Evolutionary conservation across 2,797 vertebrate species (phyloP).

Genomic region (Tenualosa thibaudeaui): DNA sequence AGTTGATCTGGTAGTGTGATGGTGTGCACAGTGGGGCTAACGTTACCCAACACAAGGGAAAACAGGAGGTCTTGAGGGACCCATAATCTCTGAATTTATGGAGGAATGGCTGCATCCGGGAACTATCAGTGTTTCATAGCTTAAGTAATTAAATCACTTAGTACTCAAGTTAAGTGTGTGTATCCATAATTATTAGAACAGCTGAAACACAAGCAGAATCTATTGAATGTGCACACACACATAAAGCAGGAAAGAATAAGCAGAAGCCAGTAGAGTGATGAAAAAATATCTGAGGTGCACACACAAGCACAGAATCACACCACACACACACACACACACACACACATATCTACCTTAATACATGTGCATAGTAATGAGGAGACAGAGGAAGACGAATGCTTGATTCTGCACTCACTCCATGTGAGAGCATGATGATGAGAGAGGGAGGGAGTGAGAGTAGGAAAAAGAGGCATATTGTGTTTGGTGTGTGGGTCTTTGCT

Average conservation of each 20-base stretch:
- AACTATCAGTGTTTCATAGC: background rate
- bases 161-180: background rate
- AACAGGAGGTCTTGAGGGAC: background rate
- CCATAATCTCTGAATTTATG: background rate
- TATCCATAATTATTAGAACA: background rate
- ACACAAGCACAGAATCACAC: background rate
- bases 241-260: background rate
- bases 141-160: background rate
- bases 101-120: background rate
- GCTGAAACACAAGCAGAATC: background rate
- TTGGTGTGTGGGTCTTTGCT: constrained; percentile 22
- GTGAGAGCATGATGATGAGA: background rate
- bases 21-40: background rate
- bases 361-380: background rate
- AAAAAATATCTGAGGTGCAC: background rate
- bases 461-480: constrained; percentile 31
- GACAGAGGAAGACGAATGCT: background rate
- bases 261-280: background rate
- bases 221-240: background rate
- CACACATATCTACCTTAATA: background rate
- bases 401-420: background rate
- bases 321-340: background rate
- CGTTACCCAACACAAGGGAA: background rate
- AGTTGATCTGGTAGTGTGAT: background rate
- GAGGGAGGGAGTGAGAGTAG: background rate